Base-by-base conservation (phyloP, 2,888 invertebrate genomes). In the Chrysina gloriosa region DNA sequence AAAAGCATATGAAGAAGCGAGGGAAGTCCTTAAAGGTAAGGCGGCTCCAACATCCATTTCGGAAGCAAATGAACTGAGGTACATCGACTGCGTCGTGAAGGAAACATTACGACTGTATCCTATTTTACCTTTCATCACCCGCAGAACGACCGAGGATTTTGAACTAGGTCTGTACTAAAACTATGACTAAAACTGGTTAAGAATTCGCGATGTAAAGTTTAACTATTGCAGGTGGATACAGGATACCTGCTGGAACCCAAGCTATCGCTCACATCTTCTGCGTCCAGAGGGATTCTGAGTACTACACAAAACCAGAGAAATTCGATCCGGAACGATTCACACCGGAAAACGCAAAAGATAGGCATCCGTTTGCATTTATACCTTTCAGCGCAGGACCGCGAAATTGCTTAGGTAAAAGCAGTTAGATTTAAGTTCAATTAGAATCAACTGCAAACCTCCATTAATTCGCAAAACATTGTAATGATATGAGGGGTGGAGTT, bases 61-160 rank as follows among this genome's bases (percentile, higher is more conserved):
- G 3, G 79, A 80, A 66, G 66, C 79, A 7, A 71, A 71, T 11
- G 75, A 80, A 56, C 76, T 81, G 76, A 76, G 75, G 63, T 80
- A 79, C 70, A 71, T 80, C 29, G 81, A 80, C 56, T 71, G 77
- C 14, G 77, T 78, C 1, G 76, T 80, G 31, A 81, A 81, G 67
- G 67, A 67, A 48, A 23, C 67, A 23, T 27, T 67, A 27, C 23
- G 67, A 27, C 31, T 68, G 23, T 63, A 63, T 50, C 63, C 63
- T 14, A 45, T 63, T 63, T 31, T 63, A 29, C 63, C 63, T 4
- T 61, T 68, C 19, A 63, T 63, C 9, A 34, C 67, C 7, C 25
- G 67, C 14, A 48, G 29, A 11, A 34, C 48, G 0, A 63, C 63
- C 4, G 67, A 52, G 14, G 63, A 68, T 9, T n/a, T 50, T 14